Percentiles rank a stretch among this genome's conserved stretches.
Conservation (phyloP, 1,140 invertebrate species). For the Cydia amplana region DNA sequence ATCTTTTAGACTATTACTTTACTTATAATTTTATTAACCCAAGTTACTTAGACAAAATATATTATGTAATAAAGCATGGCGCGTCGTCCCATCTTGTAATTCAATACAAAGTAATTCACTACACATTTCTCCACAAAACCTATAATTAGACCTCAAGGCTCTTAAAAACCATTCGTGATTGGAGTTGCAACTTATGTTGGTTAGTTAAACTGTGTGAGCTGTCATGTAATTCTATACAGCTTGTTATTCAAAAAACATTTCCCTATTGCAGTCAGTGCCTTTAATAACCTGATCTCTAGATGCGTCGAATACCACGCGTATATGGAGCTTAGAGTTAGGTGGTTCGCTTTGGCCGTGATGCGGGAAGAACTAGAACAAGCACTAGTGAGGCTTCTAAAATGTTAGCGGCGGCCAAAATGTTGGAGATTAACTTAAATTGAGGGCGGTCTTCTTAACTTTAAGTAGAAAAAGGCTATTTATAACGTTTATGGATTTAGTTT, state of each 20-base stretch:
- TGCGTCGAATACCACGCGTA: not conserved
- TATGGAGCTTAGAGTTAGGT: not conserved
- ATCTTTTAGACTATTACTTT: no score
- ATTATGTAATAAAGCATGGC: constrained; percentile 7
- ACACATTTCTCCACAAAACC: no score
- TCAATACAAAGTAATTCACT: not conserved
- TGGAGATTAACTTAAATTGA: not conserved
- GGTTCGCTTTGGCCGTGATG: not conserved
- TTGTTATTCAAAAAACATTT: not conserved
- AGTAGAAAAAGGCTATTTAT: not conserved
- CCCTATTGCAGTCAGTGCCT: not conserved
- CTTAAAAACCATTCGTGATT: no score
- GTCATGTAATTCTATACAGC: no score
- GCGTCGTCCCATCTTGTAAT: not conserved
- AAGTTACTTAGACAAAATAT: not conserved
- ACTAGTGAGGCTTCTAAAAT: not conserved
- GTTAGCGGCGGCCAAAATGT: constrained; percentile 5
- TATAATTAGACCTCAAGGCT: no score
- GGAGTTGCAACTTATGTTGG: no score
- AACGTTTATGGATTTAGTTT: not conserved
- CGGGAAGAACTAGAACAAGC: not conserved
- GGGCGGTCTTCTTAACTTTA: not conserved
- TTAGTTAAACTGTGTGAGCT: no score
- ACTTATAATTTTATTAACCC: not conserved
- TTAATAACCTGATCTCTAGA: no score